phyloP scores from a whole-genome alignment of 1,140 invertebrate genomes.

The Drosophila ananassae region DNA sequence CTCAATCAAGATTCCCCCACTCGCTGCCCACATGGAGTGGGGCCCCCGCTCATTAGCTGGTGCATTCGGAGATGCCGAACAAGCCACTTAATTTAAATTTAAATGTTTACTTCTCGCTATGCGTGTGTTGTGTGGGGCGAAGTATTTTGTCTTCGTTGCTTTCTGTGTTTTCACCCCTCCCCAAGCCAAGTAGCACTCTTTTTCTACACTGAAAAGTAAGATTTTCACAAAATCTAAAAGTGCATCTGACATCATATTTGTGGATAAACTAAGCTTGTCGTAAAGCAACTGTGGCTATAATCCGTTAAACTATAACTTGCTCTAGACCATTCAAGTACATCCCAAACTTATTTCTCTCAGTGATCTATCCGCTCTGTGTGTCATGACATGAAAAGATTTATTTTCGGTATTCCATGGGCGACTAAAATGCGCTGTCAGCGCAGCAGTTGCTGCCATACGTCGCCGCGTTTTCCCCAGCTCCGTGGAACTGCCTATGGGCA shows the following conservation, averaged over 20 bases:
- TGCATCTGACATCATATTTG: too few relatives aligned
- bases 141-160: conserved; percentile 64
- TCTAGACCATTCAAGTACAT: too few relatives aligned
- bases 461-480: conserved; percentile 29
- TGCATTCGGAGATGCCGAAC: conserved; percentile 75
- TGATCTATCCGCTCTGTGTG: conserved; percentile 41
- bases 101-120: conserved; percentile 78
- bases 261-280: too few relatives aligned
- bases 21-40: conserved; percentile 29
- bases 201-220: conserved; percentile 11
- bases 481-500: conserved; percentile 17
- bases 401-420: conserved; percentile 74
- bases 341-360: background rate
- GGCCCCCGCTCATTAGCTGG: conserved; percentile 65
- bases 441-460: conserved; percentile 75
- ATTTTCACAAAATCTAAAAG: background rate
- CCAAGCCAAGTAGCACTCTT: conserved; percentile 13
- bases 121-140: conserved; percentile 67
- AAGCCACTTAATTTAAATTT: conserved; percentile 83
- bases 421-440: conserved; percentile 77
- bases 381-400: conserved; percentile 72
- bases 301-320: too few relatives aligned
- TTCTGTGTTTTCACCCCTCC: conserved; percentile 5
- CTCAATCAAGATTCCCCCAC: background rate
- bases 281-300: too few relatives aligned